phyloP scores from a whole-genome alignment of 2,888 invertebrate genomes.

The Phlogophora meticulosa region DNA sequence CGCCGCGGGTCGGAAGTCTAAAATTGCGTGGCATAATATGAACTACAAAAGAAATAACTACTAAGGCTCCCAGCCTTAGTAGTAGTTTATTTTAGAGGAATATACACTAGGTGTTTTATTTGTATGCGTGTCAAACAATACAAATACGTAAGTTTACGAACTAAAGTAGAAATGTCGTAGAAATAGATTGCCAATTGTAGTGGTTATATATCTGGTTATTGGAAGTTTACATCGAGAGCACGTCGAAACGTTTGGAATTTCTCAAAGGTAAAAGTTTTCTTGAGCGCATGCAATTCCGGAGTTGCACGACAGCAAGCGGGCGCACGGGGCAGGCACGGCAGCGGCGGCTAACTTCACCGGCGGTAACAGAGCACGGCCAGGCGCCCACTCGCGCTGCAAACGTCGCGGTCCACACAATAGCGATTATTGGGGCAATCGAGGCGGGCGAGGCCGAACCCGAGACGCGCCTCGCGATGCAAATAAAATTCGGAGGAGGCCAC shows the following conservation, averaged over 20 bases:
- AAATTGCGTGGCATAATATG: too few species aligned
- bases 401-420: slow-evolving; percentile 79
- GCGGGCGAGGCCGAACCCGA: slow-evolving; percentile 75
- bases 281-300: slow-evolving; percentile 85
- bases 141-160: slow-evolving; percentile 16
- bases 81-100: too few species aligned
- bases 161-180: slow-evolving; percentile 67
- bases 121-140: background rate
- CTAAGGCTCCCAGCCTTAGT: too few species aligned
- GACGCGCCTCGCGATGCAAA: slow-evolving; percentile 87
- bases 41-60: too few species aligned
- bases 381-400: slow-evolving; percentile 63
- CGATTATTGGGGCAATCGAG: slow-evolving; percentile 88
- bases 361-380: slow-evolving; percentile 52
- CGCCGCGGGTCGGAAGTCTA: too few species aligned
- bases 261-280: slow-evolving; percentile 87
- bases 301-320: slow-evolving; percentile 78
- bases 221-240: slow-evolving; percentile 82
- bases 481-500: slow-evolving; percentile 86
- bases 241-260: slow-evolving; percentile 83
- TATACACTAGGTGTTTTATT: background rate
- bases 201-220: slow-evolving; percentile 81
- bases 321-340: slow-evolving; percentile 46
- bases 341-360: slow-evolving; percentile 53
- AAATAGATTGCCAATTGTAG: slow-evolving; percentile 82